These are phyloP conservation scores for Rana temporaria DNA, from an alignment of 2,113 vertebrate species.

Conservation along the genomic window DNA sequence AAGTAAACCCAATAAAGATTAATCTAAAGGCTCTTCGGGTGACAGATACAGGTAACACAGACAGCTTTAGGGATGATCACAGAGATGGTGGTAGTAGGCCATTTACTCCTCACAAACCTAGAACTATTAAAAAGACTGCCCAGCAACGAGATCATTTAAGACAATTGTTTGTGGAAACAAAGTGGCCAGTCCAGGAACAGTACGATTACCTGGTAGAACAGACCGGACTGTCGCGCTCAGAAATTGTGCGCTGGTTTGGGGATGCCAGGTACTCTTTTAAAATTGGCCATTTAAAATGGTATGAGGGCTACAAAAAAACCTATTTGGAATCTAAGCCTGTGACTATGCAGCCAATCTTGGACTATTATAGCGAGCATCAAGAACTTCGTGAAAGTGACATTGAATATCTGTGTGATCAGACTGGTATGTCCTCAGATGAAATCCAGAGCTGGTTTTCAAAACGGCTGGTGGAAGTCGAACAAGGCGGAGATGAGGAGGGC, in stretches of 20 bases:
- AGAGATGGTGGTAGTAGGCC: constrained; percentile 61
- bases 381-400: constrained; percentile 81
- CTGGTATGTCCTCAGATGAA: constrained; percentile 81
- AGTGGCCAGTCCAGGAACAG: constrained; percentile 90
- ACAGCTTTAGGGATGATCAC: background rate
- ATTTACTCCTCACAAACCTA: constrained; percentile 66
- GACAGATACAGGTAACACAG: constrained; percentile 81
- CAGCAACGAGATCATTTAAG: constrained; percentile 93
- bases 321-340: constrained; percentile 70
- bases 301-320: constrained; percentile 85
- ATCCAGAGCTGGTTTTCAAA: constrained; percentile 85
- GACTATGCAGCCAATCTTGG: constrained; percentile 75
- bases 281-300: constrained; percentile 95
- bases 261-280: constrained; percentile 94
- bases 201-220: constrained; percentile 86
- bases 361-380: constrained; percentile 78
- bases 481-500: constrained; percentile 56
- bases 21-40: constrained; percentile 96
- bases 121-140: constrained; percentile 86
- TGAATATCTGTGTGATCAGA: constrained; percentile 77
- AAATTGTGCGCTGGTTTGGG: constrained; percentile 97
- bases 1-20: constrained; percentile 97
- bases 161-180: constrained; percentile 90
- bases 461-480: constrained; percentile 71
- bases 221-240: constrained; percentile 85